Conservation (phyloP, 2,888 invertebrate species). For the Caradrina kadenii region DNA sequence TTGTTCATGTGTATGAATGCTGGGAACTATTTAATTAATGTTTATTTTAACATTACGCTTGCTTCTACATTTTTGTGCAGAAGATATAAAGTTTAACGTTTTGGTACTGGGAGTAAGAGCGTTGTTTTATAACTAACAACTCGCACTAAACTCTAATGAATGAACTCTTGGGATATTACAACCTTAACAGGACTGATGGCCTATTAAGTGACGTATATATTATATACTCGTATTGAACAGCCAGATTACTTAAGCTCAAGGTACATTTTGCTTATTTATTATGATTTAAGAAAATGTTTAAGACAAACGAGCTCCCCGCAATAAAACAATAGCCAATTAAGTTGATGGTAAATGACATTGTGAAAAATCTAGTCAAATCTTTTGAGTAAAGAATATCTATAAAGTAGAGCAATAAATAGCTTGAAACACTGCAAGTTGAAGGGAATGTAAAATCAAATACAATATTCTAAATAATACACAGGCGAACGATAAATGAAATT, state of each 20-base stretch:
- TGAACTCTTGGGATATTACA: not conserved
- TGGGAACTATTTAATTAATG: constrained; percentile 34
- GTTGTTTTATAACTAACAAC: not conserved
- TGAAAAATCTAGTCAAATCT: not conserved
- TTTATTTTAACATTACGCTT: constrained; percentile 8
- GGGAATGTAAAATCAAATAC: too few species aligned
- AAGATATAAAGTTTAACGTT: not conserved
- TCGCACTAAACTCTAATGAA: too few species aligned
- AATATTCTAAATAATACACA: not conserved
- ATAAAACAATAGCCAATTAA: not conserved
- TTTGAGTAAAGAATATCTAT: too few species aligned
- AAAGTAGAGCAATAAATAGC: not conserved
- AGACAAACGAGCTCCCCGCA: constrained; percentile 1
- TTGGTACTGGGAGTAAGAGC: too few species aligned
- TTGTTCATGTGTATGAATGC: constrained; percentile 31
- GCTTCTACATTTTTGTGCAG: not conserved
- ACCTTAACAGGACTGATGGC: too few species aligned
- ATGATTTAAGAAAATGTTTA: too few species aligned
- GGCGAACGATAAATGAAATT: not conserved
- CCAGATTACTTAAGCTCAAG: too few species aligned
- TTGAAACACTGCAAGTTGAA: too few species aligned
- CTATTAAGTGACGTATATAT: too few species aligned
- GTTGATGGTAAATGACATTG: not conserved
- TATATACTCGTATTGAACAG: too few species aligned
- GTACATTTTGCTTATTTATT: too few species aligned